Evolutionary conservation across 2,888 invertebrate species (phyloP).

Genomic region (Andrena marginata): DNA sequence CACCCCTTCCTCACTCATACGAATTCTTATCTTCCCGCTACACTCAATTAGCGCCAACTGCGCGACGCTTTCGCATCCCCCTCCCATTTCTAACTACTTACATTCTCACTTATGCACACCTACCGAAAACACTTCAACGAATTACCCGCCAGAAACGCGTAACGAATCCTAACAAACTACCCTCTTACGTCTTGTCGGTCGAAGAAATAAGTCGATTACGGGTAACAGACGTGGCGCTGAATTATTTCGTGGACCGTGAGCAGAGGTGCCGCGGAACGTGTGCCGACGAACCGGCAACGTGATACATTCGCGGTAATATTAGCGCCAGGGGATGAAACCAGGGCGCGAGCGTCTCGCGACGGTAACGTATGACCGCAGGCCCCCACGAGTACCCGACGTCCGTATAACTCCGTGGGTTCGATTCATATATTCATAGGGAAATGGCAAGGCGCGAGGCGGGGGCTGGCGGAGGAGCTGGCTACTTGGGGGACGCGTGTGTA

Average conservation of each 20-base stretch:
- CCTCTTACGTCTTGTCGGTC: neutral
- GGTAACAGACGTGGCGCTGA: neutral
- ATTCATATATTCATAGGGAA: constrained; percentile 83
- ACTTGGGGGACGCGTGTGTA: constrained; percentile 74
- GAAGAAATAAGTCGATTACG: constrained; percentile 24
- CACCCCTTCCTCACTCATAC: neutral
- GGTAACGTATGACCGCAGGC: constrained; percentile 75
- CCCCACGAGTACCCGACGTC: constrained; percentile 64
- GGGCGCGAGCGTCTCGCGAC: constrained; percentile 72
- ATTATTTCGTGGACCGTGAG: constrained; percentile 24
- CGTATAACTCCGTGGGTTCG: constrained; percentile 75
- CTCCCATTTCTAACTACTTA: neutral
- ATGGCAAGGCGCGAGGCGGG: constrained; percentile 54
- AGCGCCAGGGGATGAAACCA: constrained; percentile 68
- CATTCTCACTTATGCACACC: neutral
- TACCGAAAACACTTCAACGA: neutral
- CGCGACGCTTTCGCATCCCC: too few species aligned
- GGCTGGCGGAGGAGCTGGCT: constrained; percentile 52
- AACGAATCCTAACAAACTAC: neutral
- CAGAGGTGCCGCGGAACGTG: constrained; percentile 5
- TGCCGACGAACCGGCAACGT: constrained; percentile 15
- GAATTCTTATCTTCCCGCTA: too few species aligned
- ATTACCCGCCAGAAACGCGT: neutral
- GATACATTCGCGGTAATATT: constrained; percentile 69
- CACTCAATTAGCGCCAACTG: too few species aligned